Evolutionary conservation across 2,888 invertebrate genomes (phyloP).

Genomic region (Cheilosia vernalis): DNA sequence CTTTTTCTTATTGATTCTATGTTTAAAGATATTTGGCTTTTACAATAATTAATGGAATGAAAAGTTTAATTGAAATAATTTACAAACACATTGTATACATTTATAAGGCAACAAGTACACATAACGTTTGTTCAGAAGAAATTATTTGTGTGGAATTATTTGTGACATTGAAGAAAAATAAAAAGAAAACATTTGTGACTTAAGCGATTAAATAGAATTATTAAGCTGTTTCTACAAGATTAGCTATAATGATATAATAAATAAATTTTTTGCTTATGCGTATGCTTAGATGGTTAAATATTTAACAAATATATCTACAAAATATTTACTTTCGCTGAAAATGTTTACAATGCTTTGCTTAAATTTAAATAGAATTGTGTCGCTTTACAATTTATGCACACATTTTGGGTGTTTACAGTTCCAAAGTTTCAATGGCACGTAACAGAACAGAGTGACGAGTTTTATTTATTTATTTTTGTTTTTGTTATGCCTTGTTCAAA

Average conservation of each 20-base stretch:
- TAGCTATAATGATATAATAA: constrained; percentile 14
- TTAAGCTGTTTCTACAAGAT: neutral
- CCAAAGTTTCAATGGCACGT: constrained; percentile 1
- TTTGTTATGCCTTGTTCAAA: too few relatives aligned
- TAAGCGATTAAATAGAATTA: neutral
- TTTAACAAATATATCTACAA: constrained; percentile 3
- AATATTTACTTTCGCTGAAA: neutral
- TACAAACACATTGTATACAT: constrained; percentile 5
- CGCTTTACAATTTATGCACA: neutral
- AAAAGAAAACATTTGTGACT: constrained; percentile 20
- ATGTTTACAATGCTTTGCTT: neutral
- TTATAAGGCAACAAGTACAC: neutral
- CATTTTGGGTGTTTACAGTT: neutral
- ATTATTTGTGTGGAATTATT: constrained; percentile 27
- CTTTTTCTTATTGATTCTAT: constrained; percentile 4
- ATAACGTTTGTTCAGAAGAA: neutral
- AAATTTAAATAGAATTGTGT: neutral
- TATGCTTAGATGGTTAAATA: neutral
- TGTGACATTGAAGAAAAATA: constrained; percentile 23
- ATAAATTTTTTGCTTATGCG: constrained; percentile 8
- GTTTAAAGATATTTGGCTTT: constrained; percentile 48
- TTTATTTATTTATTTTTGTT: too few relatives aligned
- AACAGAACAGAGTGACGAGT: neutral
- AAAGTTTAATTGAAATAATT: constrained; percentile 20
- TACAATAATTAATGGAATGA: constrained; percentile 52